These are phyloP conservation scores for Pelagia noctiluca DNA, from an alignment of 30 jellyfish, hydroid and myxozoan genomes.

Conservation along the genomic window DNA sequence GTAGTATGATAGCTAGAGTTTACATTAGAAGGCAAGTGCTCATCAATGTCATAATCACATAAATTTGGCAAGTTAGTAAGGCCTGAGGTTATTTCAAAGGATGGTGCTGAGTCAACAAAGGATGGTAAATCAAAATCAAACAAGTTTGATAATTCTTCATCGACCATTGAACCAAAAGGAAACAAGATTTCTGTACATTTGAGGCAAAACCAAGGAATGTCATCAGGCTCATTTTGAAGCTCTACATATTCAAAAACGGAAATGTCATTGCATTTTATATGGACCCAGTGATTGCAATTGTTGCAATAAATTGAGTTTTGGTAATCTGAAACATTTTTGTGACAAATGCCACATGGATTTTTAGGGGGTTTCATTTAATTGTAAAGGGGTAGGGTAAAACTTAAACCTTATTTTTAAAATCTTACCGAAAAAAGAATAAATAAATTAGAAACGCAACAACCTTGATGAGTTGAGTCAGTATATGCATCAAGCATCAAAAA, in stretches of 20 bases:
- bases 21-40: conserved; percentile 13
- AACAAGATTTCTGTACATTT: neutral
- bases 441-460: neutral
- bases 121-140: conserved; percentile 22
- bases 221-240: neutral
- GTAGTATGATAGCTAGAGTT: too few species aligned
- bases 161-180: conserved; percentile 3
- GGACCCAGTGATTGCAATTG: neutral
- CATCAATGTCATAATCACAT: conserved; percentile 8
- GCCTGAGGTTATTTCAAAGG: conserved; percentile 19
- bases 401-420: too few species aligned
- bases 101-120: too few species aligned
- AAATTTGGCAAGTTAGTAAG: conserved; percentile 15
- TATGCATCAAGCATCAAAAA: neutral
- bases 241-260: conserved; percentile 2
- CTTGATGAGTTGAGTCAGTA: too few species aligned
- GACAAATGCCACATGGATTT: too few species aligned
- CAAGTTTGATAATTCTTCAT: conserved; percentile 7
- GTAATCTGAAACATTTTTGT: neutral
- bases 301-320: neutral
- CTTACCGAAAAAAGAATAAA: neutral
- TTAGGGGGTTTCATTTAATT: too few species aligned
- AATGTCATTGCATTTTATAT: conserved; percentile 15
- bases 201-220: conserved; percentile 6
- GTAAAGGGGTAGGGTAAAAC: too few species aligned